phyloP scores from a whole-genome alignment of 2,797 vertebrate genomes.

The Aulostomus chinensis region DNA sequence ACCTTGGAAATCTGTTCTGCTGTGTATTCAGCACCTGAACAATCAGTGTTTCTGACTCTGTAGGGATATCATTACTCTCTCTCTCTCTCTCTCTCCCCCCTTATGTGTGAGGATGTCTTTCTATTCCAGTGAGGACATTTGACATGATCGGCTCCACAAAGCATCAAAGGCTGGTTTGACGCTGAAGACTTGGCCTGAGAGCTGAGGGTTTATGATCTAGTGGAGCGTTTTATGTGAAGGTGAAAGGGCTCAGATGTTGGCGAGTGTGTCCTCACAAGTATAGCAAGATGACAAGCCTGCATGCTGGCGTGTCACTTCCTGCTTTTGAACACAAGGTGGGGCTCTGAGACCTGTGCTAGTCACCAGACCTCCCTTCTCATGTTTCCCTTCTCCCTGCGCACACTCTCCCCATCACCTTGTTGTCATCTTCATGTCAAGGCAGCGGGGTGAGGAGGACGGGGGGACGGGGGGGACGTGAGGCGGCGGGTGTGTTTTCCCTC shows the following conservation, averaged over 20 bases:
- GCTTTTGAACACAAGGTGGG: slow-evolving; percentile 69
- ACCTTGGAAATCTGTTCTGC: not conserved
- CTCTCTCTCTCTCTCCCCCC: not conserved
- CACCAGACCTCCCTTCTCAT: slow-evolving; percentile 1
- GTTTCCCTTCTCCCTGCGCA: slow-evolving; percentile 1
- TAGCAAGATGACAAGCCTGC: not conserved
- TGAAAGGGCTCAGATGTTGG: too few species aligned
- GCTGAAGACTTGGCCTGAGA: too few species aligned
- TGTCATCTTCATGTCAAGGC: slow-evolving; percentile 53
- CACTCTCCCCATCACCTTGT: slow-evolving; percentile 6
- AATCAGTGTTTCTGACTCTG: not conserved
- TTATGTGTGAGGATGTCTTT: too few species aligned
- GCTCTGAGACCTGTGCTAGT: slow-evolving; percentile 63
- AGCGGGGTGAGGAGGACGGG: slow-evolving; percentile 12
- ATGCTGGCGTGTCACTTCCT: slow-evolving; percentile 20
- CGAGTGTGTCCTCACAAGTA: not conserved
- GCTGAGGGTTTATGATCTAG: too few species aligned
- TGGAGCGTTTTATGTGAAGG: too few species aligned
- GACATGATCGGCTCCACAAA: too few species aligned
- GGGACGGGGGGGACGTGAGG: not conserved
- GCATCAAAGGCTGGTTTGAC: too few species aligned
- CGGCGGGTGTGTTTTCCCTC: slow-evolving; percentile 11
- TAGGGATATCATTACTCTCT: not conserved
- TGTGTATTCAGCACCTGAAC: not conserved
- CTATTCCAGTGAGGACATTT: too few species aligned